phyloP scores from a whole-genome alignment of 1,140 invertebrate genomes.

The Tribolium castaneum region DNA sequence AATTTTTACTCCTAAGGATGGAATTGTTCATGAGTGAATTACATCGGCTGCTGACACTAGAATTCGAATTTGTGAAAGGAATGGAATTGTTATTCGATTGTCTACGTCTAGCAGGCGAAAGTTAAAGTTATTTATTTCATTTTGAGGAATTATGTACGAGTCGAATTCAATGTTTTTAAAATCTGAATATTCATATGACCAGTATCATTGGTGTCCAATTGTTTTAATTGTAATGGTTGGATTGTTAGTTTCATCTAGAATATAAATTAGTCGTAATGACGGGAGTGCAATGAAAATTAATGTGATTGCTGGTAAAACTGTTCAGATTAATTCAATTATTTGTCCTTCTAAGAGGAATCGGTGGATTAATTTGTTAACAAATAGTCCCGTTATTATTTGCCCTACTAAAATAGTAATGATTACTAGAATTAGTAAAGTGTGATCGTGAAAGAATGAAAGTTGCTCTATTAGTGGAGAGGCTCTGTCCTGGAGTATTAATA shows the following conservation, averaged over 20 bases:
- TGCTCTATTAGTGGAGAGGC: slow-evolving; percentile 70
- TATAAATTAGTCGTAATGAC: slow-evolving; percentile 70
- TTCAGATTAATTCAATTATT: slow-evolving; percentile 74
- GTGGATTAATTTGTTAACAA: slow-evolving; percentile 66
- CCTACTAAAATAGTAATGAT: slow-evolving; percentile 70
- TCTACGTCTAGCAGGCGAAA: slow-evolving; percentile 75
- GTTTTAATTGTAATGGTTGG: slow-evolving; percentile 69
- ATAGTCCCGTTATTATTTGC: slow-evolving; percentile 68
- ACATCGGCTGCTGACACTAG: slow-evolving; percentile 73
- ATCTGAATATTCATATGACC: slow-evolving; percentile 75
- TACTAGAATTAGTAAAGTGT: slow-evolving; percentile 69
- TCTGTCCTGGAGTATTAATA: slow-evolving; percentile 45
- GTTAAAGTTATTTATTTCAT: slow-evolving; percentile 58
- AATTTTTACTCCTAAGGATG: slow-evolving; percentile 72
- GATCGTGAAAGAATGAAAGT: slow-evolving; percentile 71
- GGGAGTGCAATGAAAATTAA: slow-evolving; percentile 74
- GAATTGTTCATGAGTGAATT: slow-evolving; percentile 76
- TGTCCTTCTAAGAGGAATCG: slow-evolving; percentile 67
- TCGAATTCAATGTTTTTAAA: slow-evolving; percentile 73
- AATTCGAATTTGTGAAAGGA: slow-evolving; percentile 69
- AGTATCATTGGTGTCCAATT: slow-evolving; percentile 77
- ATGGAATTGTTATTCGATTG: slow-evolving; percentile 70
- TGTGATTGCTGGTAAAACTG: slow-evolving; percentile 70
- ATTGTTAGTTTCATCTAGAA: slow-evolving; percentile 71
- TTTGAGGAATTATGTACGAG: slow-evolving; percentile 70